These are phyloP conservation scores for Tautogolabrus adspersus DNA, from an alignment of 2,113 vertebrate genomes.

Conservation along the genomic window DNA sequence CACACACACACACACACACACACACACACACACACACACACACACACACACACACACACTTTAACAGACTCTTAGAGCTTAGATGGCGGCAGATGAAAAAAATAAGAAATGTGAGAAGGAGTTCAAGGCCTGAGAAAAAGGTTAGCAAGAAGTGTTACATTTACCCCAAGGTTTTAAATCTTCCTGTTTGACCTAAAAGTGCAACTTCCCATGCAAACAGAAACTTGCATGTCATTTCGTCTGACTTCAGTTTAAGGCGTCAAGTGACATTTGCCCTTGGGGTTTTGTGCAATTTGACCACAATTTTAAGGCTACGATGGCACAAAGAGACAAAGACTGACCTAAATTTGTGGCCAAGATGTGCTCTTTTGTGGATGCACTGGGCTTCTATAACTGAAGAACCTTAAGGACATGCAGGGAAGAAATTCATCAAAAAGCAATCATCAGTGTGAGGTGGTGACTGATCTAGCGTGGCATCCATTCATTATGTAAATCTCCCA, in stretches of 20 bases:
- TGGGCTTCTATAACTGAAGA: slow-evolving; percentile 38
- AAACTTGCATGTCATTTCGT: slow-evolving; percentile 10
- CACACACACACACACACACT: slow-evolving; percentile 4
- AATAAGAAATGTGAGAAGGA: slow-evolving; percentile 44
- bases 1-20: slow-evolving; percentile 4
- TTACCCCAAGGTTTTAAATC: slow-evolving; percentile 27
- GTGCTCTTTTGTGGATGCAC: slow-evolving; percentile 62
- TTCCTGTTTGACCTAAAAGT: slow-evolving; percentile 26
- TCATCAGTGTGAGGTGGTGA: slow-evolving; percentile 68
- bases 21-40: slow-evolving; percentile 14
- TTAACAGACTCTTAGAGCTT: slow-evolving; percentile 19
- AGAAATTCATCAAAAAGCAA: slow-evolving; percentile 78
- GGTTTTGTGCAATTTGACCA: slow-evolving; percentile 33
- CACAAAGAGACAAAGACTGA: slow-evolving; percentile 53
- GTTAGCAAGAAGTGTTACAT: slow-evolving; percentile 27
- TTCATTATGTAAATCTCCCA: slow-evolving; percentile 79
- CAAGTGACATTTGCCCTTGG: slow-evolving; percentile 44
- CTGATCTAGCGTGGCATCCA: slow-evolving; percentile 75
- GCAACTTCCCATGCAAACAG: slow-evolving; percentile 22
- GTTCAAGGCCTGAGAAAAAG: slow-evolving; percentile 56
- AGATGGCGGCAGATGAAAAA: slow-evolving; percentile 17
- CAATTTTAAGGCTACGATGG: slow-evolving; percentile 28
- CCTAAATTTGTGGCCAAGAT: slow-evolving; percentile 58
- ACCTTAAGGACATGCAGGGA: slow-evolving; percentile 44
- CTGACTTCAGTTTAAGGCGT: not conserved